Evolutionary conservation across 2,888 invertebrate species (phyloP).

Genomic region (Papilio gigon): DNA sequence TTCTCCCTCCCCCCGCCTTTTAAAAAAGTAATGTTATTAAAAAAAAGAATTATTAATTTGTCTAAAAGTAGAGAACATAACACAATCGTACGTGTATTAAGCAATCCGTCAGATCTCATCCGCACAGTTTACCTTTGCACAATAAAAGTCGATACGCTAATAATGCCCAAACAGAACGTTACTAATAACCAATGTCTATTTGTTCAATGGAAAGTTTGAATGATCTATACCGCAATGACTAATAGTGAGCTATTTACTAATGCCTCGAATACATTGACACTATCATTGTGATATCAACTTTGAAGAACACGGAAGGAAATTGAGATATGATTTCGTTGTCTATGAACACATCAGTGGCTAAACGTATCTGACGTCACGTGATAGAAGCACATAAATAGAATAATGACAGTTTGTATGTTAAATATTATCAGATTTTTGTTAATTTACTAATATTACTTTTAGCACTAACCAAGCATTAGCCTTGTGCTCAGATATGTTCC

Average conservation of each 20-base stretch:
- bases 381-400: too few relatives aligned
- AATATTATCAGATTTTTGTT: too few relatives aligned
- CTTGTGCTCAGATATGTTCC: too few relatives aligned
- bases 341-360: too few relatives aligned
- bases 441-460: too few relatives aligned
- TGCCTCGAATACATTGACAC: constrained; percentile 10
- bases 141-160: constrained; percentile 24
- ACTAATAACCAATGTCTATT: constrained; percentile 25
- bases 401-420: too few relatives aligned
- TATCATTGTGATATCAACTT: constrained; percentile 1
- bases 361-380: too few relatives aligned
- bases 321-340: too few relatives aligned
- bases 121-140: constrained; percentile 17
- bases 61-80: not conserved
- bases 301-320: not conserved
- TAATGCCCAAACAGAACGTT: constrained; percentile 11
- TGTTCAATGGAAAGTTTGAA: constrained; percentile 30
- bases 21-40: too few relatives aligned
- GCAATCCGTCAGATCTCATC: not conserved
- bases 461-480: too few relatives aligned
- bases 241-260: constrained; percentile 26
- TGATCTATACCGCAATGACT: not conserved
- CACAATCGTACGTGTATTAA: constrained; percentile 1
- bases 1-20: too few relatives aligned
- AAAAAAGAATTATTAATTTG: not conserved